phyloP scores from a whole-genome alignment of 2,797 vertebrate genomes.

The Melanotaenia boesemani region DNA sequence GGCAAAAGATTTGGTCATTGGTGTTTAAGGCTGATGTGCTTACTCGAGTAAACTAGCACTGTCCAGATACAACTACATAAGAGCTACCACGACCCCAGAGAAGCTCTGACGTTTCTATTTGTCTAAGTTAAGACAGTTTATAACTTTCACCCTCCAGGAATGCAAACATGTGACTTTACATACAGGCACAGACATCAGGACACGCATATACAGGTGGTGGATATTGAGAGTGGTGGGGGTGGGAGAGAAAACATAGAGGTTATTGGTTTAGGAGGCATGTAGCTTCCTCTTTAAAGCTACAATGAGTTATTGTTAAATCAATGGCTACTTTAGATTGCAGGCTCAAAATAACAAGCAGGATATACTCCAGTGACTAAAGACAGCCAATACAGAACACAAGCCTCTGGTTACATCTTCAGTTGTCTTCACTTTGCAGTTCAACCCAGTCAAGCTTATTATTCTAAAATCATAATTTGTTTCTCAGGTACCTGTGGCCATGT shows the following conservation, averaged over 20 bases:
- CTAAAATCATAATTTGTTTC: background rate
- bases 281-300: constrained; percentile 59
- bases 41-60: background rate
- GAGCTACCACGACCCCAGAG: background rate
- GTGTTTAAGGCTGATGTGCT: constrained; percentile 17
- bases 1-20: constrained; percentile 17
- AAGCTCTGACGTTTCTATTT: constrained; percentile 12
- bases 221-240: constrained; percentile 16
- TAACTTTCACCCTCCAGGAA: constrained; percentile 16
- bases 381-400: constrained; percentile 5
- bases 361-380: constrained; percentile 20
- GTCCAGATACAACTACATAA: constrained; percentile 3
- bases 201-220: background rate
- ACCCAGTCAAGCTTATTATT: constrained; percentile 2
- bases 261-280: constrained; percentile 56
- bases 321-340: constrained; percentile 52
- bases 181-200: background rate
- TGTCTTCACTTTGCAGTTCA: constrained; percentile 5
- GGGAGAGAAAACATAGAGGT: constrained; percentile 25
- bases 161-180: background rate
- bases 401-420: constrained; percentile 26
- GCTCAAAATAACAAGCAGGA: constrained; percentile 35
- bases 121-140: constrained; percentile 30
- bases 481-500: background rate
- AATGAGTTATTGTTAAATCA: constrained; percentile 69